Conservation (phyloP, 2,888 invertebrate genomes). For the Thera britannica region DNA sequence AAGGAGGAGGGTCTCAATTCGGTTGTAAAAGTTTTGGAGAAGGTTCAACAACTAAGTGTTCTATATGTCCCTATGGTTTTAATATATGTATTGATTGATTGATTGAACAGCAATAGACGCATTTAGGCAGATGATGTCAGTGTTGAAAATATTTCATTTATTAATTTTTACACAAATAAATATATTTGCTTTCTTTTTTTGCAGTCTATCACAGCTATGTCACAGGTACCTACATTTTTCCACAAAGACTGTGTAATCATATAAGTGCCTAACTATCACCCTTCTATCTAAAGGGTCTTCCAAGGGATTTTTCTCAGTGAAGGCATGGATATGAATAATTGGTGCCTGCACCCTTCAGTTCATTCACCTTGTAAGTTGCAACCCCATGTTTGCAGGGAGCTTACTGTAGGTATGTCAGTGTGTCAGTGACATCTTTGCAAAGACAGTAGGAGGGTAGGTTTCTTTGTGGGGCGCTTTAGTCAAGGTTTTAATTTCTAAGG, state of each 20-base stretch:
- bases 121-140: too few relatives aligned
- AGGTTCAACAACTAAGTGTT: too few relatives aligned
- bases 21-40: too few relatives aligned
- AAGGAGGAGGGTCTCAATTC: too few relatives aligned
- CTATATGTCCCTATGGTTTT: too few relatives aligned
- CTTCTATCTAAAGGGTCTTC: conserved; percentile 43
- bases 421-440: conserved; percentile 55
- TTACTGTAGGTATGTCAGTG: conserved; percentile 55
- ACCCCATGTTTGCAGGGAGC: conserved; percentile 46
- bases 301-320: conserved; percentile 54
- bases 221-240: not conserved
- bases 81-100: too few relatives aligned
- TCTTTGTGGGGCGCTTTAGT: conserved; percentile 23
- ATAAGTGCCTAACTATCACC: conserved; percentile 38
- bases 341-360: conserved; percentile 54
- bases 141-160: too few relatives aligned
- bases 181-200: too few relatives aligned
- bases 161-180: too few relatives aligned
- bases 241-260: conserved; percentile 27
- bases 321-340: conserved; percentile 66
- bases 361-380: conserved; percentile 51
- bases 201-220: too few relatives aligned
- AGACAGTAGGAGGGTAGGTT: conserved; percentile 25
- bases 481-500: conserved; percentile 38
- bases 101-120: too few relatives aligned